These are phyloP conservation scores for Ochotona curzoniae DNA, from an alignment of 2,113 vertebrate genomes.

Conservation along the genomic window DNA sequence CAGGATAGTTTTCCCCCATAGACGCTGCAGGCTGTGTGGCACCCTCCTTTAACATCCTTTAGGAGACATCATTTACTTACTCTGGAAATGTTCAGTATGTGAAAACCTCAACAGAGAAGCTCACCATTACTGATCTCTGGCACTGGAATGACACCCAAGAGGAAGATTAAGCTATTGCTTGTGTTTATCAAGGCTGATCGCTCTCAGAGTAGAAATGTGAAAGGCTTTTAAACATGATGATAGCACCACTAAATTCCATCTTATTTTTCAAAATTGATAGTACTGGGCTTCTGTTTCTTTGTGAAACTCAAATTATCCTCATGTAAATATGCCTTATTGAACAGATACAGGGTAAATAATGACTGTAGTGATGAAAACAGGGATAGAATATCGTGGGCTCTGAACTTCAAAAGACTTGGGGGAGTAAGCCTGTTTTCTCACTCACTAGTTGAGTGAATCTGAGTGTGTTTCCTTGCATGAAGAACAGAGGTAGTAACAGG, in stretches of 20 bases:
- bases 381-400: not conserved
- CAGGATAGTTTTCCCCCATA: not conserved
- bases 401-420: not conserved
- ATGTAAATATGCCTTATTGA: not conserved
- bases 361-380: no score
- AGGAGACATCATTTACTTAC: not conserved
- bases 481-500: not conserved
- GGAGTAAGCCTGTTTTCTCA: not conserved
- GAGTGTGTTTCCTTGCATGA: not conserved
- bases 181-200: not conserved
- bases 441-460: not conserved
- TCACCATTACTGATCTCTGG: slow-evolving; percentile 41
- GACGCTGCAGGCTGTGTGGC: not conserved
- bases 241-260: not conserved
- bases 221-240: not conserved
- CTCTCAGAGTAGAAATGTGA: not conserved
- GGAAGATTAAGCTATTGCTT: slow-evolving; percentile 26
- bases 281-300: not conserved
- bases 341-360: not conserved
- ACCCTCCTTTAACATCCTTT: not conserved
- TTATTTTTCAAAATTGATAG: not conserved
- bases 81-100: slow-evolving; percentile 16
- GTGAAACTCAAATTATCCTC: not conserved
- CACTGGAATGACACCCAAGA: slow-evolving; percentile 19
- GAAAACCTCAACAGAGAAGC: slow-evolving; percentile 46